These are phyloP conservation scores for Ceratosolen solmsi DNA, from an alignment of 1,140 invertebrate genomes.

Conservation along the genomic window DNA sequence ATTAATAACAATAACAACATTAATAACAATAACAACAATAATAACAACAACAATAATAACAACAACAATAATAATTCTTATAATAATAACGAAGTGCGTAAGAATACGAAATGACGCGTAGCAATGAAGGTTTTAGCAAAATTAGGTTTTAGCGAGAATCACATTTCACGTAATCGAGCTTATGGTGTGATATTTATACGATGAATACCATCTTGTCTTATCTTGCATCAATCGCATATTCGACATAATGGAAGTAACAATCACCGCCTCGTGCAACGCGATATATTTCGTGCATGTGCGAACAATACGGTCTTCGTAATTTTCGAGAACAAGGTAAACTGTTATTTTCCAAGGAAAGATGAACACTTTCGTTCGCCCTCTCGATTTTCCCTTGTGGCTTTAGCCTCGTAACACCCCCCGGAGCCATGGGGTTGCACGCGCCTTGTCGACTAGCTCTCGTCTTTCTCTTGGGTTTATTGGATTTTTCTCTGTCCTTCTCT, in stretches of 20 bases:
- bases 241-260: background rate
- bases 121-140: background rate
- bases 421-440: constrained; percentile 54
- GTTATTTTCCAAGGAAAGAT: background rate
- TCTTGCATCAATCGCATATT: background rate
- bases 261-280: background rate
- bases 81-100: too few species aligned
- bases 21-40: too few species aligned
- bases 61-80: too few species aligned
- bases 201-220: background rate
- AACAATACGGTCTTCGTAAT: background rate
- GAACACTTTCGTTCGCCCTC: constrained; percentile 30
- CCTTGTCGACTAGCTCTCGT: constrained; percentile 49
- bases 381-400: constrained; percentile 52
- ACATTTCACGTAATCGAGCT: background rate
- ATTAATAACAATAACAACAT: too few species aligned
- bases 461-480: constrained; percentile 47
- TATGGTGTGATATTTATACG: background rate
- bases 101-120: too few species aligned
- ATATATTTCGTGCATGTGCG: background rate
- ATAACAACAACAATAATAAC: too few species aligned
- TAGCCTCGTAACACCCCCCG: constrained; percentile 66
- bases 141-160: background rate
- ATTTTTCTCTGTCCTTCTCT: constrained; percentile 15
- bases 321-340: constrained; percentile 39